A percentile compares a stretch with the other conserved stretches of the same genome.
Evolutionary conservation across 1,140 invertebrate genomes (phyloP).

Genomic region (Bombus difficillimus): DNA sequence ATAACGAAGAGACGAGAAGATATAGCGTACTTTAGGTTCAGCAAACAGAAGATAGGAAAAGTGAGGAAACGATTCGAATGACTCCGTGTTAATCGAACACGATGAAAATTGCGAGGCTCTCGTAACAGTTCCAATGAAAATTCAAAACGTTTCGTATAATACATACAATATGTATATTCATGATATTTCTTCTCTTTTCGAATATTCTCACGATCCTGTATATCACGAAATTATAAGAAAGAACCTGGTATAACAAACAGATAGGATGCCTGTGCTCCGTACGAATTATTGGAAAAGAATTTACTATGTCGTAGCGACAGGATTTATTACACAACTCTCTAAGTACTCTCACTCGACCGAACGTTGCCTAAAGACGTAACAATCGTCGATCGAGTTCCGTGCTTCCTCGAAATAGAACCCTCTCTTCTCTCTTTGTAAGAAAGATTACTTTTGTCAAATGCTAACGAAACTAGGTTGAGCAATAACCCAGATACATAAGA

Average conservation of each 20-base stretch:
- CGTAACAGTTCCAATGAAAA: too few relatives aligned
- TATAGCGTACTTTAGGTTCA: too few relatives aligned
- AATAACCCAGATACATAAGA: slow-evolving; percentile 15
- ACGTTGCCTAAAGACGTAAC: background rate
- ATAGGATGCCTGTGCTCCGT: too few relatives aligned
- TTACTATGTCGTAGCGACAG: too few relatives aligned
- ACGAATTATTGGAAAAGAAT: background rate
- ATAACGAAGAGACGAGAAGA: background rate
- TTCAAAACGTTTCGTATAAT: too few relatives aligned
- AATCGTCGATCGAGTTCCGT: background rate
- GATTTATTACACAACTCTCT: background rate
- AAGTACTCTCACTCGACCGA: background rate
- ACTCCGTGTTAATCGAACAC: background rate
- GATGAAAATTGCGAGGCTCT: background rate
- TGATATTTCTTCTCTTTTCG: too few relatives aligned
- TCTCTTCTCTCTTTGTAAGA: background rate
- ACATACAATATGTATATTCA: too few relatives aligned
- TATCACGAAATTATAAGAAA: too few relatives aligned
- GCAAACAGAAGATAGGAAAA: too few relatives aligned
- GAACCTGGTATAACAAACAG: too few relatives aligned
- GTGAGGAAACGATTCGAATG: background rate
- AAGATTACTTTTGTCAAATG: background rate
- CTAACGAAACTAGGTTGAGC: background rate
- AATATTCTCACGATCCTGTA: too few relatives aligned
- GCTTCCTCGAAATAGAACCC: background rate